Conservation (phyloP, 2,797 vertebrate genomes). For the Triplophysa bombifrons region DNA sequence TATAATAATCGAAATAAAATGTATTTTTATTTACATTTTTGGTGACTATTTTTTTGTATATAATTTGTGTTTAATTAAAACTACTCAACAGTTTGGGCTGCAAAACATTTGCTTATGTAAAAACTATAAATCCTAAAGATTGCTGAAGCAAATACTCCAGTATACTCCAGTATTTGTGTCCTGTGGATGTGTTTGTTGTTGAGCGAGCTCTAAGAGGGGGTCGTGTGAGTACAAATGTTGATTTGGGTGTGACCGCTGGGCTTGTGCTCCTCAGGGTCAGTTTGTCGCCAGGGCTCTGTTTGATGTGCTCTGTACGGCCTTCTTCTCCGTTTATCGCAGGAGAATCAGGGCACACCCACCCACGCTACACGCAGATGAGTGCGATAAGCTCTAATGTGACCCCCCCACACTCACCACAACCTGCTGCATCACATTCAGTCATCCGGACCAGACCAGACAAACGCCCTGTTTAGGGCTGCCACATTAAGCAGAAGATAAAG, state of each 20-base stretch:
- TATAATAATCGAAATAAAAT: too few species aligned
- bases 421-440: slow-evolving; percentile 65
- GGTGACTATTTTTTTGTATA: too few species aligned
- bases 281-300: slow-evolving; percentile 67
- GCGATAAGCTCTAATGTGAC: slow-evolving; percentile 67
- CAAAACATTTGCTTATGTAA: too few species aligned
- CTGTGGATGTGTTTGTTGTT: slow-evolving; percentile 50
- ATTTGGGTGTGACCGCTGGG: slow-evolving; percentile 66
- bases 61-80: too few species aligned
- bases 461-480: slow-evolving; percentile 71
- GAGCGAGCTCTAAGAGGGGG: slow-evolving; percentile 45
- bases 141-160: too few species aligned
- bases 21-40: too few species aligned
- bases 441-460: slow-evolving; percentile 67
- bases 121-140: too few species aligned
- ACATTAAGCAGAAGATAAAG: slow-evolving; percentile 81
- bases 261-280: slow-evolving; percentile 65
- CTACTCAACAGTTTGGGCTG: too few species aligned
- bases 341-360: slow-evolving; percentile 74
- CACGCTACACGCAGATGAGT: slow-evolving; percentile 70
- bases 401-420: slow-evolving; percentile 51
- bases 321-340: slow-evolving; percentile 68
- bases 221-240: slow-evolving; percentile 72
- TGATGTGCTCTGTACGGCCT: slow-evolving; percentile 71
- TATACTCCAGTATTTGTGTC: too few species aligned